These are phyloP conservation scores for Chelonus formosanus DNA, from an alignment of 2,888 invertebrate genomes.

Conservation along the genomic window DNA sequence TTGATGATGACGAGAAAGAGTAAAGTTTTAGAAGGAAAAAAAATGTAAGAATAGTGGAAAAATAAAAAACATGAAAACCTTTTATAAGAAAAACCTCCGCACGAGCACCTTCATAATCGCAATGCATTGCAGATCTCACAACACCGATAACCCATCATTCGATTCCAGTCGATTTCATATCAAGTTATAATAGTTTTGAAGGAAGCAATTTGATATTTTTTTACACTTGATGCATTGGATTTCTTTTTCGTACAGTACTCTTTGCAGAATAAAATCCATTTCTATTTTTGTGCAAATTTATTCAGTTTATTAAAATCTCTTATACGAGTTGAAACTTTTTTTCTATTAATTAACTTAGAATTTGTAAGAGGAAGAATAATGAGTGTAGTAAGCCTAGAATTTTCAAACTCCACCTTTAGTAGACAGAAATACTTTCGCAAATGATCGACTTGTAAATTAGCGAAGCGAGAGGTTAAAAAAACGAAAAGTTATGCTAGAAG, in stretches of 20 bases:
- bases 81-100: slow-evolving; percentile 46
- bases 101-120: slow-evolving; percentile 51
- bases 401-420: slow-evolving; percentile 8
- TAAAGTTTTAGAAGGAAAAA: slow-evolving; percentile 2
- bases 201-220: not conserved
- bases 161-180: slow-evolving; percentile 19
- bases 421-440: slow-evolving; percentile 29
- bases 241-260: no score
- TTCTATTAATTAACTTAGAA: no score
- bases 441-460: slow-evolving; percentile 41
- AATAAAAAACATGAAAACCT: slow-evolving; percentile 41
- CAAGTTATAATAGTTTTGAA: not conserved
- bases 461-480: slow-evolving; percentile 6
- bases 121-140: slow-evolving; percentile 50
- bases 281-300: not conserved
- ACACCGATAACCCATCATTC: slow-evolving; percentile 38
- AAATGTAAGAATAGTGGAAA: not conserved
- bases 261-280: no score
- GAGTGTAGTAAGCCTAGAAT: slow-evolving; percentile 3
- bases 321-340: not conserved
- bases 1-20: not conserved
- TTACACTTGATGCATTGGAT: not conserved
- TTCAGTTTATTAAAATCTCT: not conserved
- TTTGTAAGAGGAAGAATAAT: slow-evolving; percentile 4
- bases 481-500: slow-evolving; percentile 15